phyloP scores from a whole-genome alignment of 2,888 invertebrate species.

The Rhingia rostrata region DNA sequence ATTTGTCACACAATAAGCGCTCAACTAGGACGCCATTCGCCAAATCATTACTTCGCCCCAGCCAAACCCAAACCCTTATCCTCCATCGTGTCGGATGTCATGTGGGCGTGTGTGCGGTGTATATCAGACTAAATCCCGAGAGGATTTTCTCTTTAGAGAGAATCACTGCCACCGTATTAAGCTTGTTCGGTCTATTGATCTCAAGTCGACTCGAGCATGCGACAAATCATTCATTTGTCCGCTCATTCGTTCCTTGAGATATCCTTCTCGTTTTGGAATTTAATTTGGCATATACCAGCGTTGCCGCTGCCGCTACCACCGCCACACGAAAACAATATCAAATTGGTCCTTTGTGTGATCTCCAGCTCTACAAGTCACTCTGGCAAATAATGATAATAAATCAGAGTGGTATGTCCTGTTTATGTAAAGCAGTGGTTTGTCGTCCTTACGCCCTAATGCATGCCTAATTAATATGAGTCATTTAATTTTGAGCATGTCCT shows the following conservation, averaged over 20 bases:
- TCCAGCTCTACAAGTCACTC: conserved; percentile 33
- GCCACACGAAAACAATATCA: conserved; percentile 38
- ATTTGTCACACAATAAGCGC: conserved; percentile 63
- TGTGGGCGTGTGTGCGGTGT: not conserved
- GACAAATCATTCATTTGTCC: conserved; percentile 66
- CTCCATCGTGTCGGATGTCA: not conserved
- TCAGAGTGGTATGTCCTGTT: conserved; percentile 40
- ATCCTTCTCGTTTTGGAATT: conserved; percentile 52
- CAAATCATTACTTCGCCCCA: conserved; percentile 16
- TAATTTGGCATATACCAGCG: conserved; percentile 55
- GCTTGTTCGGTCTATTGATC: conserved; percentile 38
- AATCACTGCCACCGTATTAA: not conserved
- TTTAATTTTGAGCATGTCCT: conserved; percentile 70
- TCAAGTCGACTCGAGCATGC: conserved; percentile 17
- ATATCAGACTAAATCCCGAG: conserved; percentile 18
- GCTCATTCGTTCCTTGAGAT: conserved; percentile 60
- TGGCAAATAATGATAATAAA: conserved; percentile 53
- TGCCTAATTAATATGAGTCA: conserved; percentile 68
- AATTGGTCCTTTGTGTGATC: conserved; percentile 64
- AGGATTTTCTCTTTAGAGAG: conserved; percentile 14
- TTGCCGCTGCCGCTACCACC: conserved; percentile 36
- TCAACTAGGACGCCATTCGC: conserved; percentile 29
- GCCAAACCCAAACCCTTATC: not conserved
- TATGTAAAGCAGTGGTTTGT: conserved; percentile 33
- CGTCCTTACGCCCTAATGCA: conserved; percentile 54